Evolutionary conservation across 2,113 vertebrate species (phyloP), one percentile per base, ranked within the genome.

Genomic region (Malurus melanocephalus): DNA sequence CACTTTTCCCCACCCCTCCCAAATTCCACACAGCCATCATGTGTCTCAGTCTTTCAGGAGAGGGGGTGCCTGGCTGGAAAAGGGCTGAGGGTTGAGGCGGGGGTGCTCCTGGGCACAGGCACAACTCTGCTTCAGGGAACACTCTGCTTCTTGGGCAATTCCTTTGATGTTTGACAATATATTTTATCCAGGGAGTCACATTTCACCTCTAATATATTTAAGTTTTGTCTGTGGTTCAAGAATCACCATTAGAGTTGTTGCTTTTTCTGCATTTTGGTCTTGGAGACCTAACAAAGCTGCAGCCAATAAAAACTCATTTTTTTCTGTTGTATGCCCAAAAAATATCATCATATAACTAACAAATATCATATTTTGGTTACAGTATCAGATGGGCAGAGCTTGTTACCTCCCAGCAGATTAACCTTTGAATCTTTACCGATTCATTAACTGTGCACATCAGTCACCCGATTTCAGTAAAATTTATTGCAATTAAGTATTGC

Each of bases 321-420:
- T 96, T 98, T 95, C 84, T 96, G 94, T 95, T 96, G 93, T 56
- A 52, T 97, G 97, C 96, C 98, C 97, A 96, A 97, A 97, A 97
- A 97, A 97, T 91, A 98, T 97, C 96, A 97, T 97, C 96, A 95
- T 97, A 95, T 97, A 97, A 97, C 96, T 97, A 97, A 94, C 96
- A 98, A 98, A 97, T 97, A 97, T 96, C 95, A 93, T 96, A 96
- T 95, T 97, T 97, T 96, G 95, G 97, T 97, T 96, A 95, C 95
- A 95, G 90, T 97, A 97, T 98, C 97, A 97, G 95, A 97, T 97
- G 97, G 96, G 91, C 96, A 96, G 81, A 89, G 78, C 93, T 97
- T 91, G 95, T 96, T 98, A 96, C 96, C 95, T 97, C 96, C 96
- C 96, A 95, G 95, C 94, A 98, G 96, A 97, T 96, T 97, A 97